These are phyloP conservation scores for Drosophila bunnanda DNA, from an alignment of 2,888 invertebrate species.

Conservation along the genomic window DNA sequence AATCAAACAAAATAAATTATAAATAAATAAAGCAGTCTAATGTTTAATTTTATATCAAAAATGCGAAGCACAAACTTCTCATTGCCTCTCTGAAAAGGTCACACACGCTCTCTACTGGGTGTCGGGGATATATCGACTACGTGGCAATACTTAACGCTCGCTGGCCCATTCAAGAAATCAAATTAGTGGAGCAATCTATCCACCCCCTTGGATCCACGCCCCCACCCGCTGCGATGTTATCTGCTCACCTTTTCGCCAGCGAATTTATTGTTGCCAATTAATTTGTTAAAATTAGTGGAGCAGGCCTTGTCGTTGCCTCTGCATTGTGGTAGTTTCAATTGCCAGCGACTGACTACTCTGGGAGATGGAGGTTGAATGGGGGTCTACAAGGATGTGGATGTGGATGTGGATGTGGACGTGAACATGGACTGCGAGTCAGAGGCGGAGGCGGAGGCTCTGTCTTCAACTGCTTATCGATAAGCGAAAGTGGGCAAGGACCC, in stretches of 20 bases:
- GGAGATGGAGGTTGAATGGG: neutral
- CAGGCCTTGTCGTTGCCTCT: constrained; percentile 51
- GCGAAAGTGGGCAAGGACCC: constrained; percentile 40
- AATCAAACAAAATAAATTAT: too few relatives aligned
- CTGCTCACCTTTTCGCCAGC: constrained; percentile 75
- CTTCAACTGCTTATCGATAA: constrained; percentile 80
- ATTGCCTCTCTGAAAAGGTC: neutral
- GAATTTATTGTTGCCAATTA: constrained; percentile 83
- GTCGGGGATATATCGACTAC: constrained; percentile 57
- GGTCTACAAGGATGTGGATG: constrained; percentile 3
- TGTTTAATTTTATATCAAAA: neutral
- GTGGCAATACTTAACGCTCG: constrained; percentile 63
- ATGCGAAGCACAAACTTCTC: too few relatives aligned
- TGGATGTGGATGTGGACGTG: constrained; percentile 7
- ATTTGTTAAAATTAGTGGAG: constrained; percentile 83
- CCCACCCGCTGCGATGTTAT: constrained; percentile 59
- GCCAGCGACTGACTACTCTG: constrained; percentile 38
- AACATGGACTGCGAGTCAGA: neutral
- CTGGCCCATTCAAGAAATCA: constrained; percentile 73
- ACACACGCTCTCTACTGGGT: constrained; percentile 30
- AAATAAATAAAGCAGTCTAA: neutral
- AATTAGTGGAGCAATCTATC: constrained; percentile 77
- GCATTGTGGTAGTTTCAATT: constrained; percentile 74
- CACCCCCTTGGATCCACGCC: constrained; percentile 30
- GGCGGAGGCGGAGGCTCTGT: constrained; percentile 9